Percentiles rank a stretch among this genome's conserved stretches.
Evolutionary conservation across 2,888 invertebrate species (phyloP).

Genomic region (Cotesia congregata): DNA sequence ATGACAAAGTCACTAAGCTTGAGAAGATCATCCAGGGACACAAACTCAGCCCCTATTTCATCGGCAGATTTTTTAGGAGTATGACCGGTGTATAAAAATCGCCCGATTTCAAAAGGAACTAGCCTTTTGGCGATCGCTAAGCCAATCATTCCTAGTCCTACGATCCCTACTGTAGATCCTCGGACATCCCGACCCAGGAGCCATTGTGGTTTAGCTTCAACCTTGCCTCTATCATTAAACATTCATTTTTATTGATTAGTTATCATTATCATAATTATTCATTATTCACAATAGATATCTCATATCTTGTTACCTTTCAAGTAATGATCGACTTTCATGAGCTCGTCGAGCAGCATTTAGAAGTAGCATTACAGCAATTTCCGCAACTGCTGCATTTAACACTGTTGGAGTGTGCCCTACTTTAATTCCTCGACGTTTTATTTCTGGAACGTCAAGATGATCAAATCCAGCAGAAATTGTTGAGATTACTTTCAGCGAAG

Average conservation of each 20-base stretch:
- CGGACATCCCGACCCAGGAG: slow-evolving; percentile 84
- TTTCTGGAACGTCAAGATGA: slow-evolving; percentile 81
- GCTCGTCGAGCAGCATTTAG: slow-evolving; percentile 83
- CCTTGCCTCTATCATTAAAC: slow-evolving; percentile 73
- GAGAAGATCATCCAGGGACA: slow-evolving; percentile 78
- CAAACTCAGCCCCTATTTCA: slow-evolving; percentile 76
- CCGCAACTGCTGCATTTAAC: slow-evolving; percentile 84
- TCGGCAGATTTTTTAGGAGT: slow-evolving; percentile 66
- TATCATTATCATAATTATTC: no score
- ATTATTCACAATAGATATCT: not conserved
- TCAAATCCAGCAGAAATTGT: slow-evolving; percentile 92
- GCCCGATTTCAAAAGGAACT: slow-evolving; percentile 79
- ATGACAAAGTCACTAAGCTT: slow-evolving; percentile 83
- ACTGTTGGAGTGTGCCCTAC: slow-evolving; percentile 87
- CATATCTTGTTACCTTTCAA: slow-evolving; percentile 73
- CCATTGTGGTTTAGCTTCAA: slow-evolving; percentile 81
- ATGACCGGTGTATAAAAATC: slow-evolving; percentile 83
- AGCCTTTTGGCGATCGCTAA: slow-evolving; percentile 81
- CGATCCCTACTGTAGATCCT: slow-evolving; percentile 85
- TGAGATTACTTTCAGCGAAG: slow-evolving; percentile 81
- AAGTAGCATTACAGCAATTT: slow-evolving; percentile 83
- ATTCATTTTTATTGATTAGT: no score
- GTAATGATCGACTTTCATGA: slow-evolving; percentile 79
- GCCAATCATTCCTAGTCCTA: slow-evolving; percentile 87
- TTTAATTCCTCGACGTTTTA: slow-evolving; percentile 80